Base-by-base conservation (phyloP, 23 tunicate species). In the Oikopleura dioica region DNA sequence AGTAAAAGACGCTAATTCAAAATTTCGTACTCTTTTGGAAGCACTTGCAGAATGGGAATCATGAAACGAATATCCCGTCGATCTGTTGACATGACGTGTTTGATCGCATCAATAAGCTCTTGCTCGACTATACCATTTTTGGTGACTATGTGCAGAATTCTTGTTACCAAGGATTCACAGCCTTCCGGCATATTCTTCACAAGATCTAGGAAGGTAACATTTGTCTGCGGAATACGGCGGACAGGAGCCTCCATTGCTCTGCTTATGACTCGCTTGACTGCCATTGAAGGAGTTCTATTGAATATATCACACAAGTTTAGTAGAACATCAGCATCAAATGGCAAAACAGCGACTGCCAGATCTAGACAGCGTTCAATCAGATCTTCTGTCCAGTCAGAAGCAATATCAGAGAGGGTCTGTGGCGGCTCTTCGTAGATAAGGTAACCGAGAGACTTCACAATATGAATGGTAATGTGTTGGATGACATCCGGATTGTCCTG, bases 121-220 rank as follows among this genome's bases (percentile, higher is more conserved):
- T 59, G 77, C n/a, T 36, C 51, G 44, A 75, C 51, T 36, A 1
- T 1, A 80, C 84, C 84, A 78, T 83, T 83, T 44, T 94, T 95
- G 16, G 99, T 94, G 38, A 94, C 83, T 30, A 84, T 94, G 68
- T 86, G 95, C 37, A 94, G 83, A 81, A 86, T 83, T 68, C 95
- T 68, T 35, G 99, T 94, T 77, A 94, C 95, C 37, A 94, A 38
- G 1, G 99, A 86, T 51, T 94, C 99, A 0, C 88, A 94, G n/a
- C 95, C 95, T 77, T 83, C 78, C 1, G 99, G 99, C 69, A 95
- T 86, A 63, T 69, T 79, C 37, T 83, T 84, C 28, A 94, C 95
- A 68, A 94, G 76, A 1, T 35, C 36, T 0, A 94, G 80, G 0
- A 94, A 77, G 35, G 87, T 82, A 1, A 80, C 59, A 21, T 87